Evolutionary conservation across 1,140 invertebrate genomes (phyloP), one percentile per base, ranked within the genome.

Genomic region (Drosophila bifasciata): DNA sequence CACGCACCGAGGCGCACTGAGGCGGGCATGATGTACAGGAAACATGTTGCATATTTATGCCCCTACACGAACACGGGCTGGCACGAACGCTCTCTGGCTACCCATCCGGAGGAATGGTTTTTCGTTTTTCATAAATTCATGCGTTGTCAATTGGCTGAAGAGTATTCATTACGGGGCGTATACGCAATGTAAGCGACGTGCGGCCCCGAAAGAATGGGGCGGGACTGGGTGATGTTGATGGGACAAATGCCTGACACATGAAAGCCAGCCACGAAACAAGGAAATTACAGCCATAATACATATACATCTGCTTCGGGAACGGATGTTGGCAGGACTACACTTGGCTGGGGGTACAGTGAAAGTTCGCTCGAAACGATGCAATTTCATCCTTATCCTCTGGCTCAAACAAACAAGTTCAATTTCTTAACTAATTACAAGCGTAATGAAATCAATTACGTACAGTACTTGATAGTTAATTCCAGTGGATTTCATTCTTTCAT

Each of bases 91-190:
- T 1, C 28, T n/a, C 5, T n/a, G n/a, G n/a, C n/a, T 13, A 1
- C 43, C 8, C 48, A 43, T 44, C 21, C 13, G 19, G 52, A 28
- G 13, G 58, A 76, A 86, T 86, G 77, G 81, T 85, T 85, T 84
- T 73, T 75, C 41, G 71, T 32, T 77, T 74, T 46, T 62, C 77
- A 75, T 86, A 88, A 86, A 77, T 88, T 77, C 85, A 74, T 77
- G 64, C 64, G 69, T 56, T 50, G 73, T 51, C 69, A 70, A 86
- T 86, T 58, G 66, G 52, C 43, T 58, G 68, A 53, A 36, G 49
- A 39, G 55, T 57, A 63, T 66, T 86, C 85, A 86, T 77, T 81
- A 81, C 85, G 75, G 48, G 68, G 69, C 81, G 81, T 86, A 86
- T 85, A 75, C 81, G 81, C 64, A 77, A 86, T 81, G 74, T 86